Base-by-base conservation (phyloP, 2,797 vertebrate species). In the Microctenopoma steveboyesi region DNA sequence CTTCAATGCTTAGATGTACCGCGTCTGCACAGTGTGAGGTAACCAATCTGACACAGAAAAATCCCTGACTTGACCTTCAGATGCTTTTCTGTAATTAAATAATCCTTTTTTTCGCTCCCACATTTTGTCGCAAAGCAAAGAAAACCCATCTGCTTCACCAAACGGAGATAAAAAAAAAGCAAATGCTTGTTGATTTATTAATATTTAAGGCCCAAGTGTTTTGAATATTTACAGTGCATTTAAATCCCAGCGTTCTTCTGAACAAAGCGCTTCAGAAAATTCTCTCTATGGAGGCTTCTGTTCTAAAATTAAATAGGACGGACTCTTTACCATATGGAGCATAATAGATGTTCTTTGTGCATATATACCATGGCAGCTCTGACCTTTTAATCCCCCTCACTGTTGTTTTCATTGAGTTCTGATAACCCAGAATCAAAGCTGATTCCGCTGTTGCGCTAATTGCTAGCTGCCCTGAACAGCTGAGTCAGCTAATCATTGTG, bases 401-500 rank as follows among this genome's bases (percentile, higher is more conserved):
- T 40, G 69, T 25, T 50, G 43, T 76, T 69, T 63, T 74, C 13
- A 18, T 37, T 33, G 12, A 2, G 11, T 39, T 78, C 81, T 64
- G 60, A 80, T 72, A 65, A 74, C 59, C 27, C 54, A 8, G 37
- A 79, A 83, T 86, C 74, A 64, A 60, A 86, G 72, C 87, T 49
- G 22, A 1, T 35, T 56, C 46, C 46, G 0, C 78, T 55, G 68
- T 70, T 18, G 64, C 72, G 27, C 79, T 87, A 87, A 88, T 84
- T 84, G 73, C 65, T 14, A 18, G 37, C 27, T 9, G 58, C 67
- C 58, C 51, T 3, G 52, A 83, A 64, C 46, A 62, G 81, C 81
- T 8, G 69, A 88, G 76, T 83, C 74, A 47, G 76, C 79, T 46
- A 39, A 75, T 74, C 4, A 11, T 60, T 0, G 12, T 49, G 62